Percentiles rank a stretch among this genome's conserved stretches.
Conservation (phyloP, 2,888 invertebrate species). For the Kuschelorhynchus macadamiae region DNA sequence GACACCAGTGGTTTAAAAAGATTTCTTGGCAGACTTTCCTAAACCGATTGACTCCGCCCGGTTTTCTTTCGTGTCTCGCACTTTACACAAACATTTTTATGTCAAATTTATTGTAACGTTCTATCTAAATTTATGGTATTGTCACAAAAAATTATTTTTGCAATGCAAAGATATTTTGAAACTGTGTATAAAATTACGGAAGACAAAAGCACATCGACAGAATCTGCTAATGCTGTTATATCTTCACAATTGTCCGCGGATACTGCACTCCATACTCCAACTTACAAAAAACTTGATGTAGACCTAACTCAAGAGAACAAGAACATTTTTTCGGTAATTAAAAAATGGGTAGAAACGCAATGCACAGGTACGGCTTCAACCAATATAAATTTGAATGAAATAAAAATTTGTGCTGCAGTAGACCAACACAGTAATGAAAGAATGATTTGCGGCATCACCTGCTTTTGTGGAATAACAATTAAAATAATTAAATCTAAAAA, state of each 20-base stretch:
- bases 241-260: not conserved
- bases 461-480: not conserved
- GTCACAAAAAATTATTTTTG: constrained; percentile 1
- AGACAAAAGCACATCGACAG: not conserved
- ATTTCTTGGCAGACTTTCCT: too few species aligned
- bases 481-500: not conserved
- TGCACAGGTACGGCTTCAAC: not conserved
- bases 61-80: too few species aligned
- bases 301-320: constrained; percentile 4
- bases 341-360: not conserved
- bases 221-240: not conserved
- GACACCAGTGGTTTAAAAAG: too few species aligned
- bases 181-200: not conserved
- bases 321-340: not conserved
- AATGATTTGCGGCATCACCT: not conserved
- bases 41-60: too few species aligned
- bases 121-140: not conserved
- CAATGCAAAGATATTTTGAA: not conserved
- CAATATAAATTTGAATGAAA: not conserved
- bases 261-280: not conserved
- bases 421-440: not conserved
- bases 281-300: not conserved
- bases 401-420: not conserved
- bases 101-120: too few species aligned
- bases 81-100: too few species aligned